Conservation (phyloP, 2,888 invertebrate species). For the Dynastes maya region DNA sequence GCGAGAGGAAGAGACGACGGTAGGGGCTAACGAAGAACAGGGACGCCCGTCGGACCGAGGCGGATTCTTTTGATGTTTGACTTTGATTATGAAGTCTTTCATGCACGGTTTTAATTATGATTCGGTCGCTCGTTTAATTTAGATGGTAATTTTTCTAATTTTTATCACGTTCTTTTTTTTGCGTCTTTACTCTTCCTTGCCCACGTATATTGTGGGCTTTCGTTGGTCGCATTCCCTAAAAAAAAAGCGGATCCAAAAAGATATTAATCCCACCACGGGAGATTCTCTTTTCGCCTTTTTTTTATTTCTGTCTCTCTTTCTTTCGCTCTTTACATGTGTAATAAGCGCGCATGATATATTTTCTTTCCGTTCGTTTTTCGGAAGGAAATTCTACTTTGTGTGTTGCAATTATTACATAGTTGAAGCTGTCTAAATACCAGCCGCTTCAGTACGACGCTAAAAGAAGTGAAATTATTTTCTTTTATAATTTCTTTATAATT, state of each 20-base stretch:
- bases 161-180: constrained; percentile 49
- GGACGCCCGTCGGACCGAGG: not conserved
- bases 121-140: constrained; percentile 53
- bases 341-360: not conserved
- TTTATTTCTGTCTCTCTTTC: no score
- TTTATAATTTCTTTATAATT: no score
- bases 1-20: not conserved
- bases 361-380: constrained; percentile 10
- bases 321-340: not conserved
- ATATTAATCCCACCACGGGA: not conserved
- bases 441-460: no score
- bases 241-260: constrained; percentile 31
- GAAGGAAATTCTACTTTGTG: not conserved
- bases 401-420: not conserved
- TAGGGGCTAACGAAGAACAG: not conserved
- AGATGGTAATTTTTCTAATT: constrained; percentile 55
- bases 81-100: constrained; percentile 52
- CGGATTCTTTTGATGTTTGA: constrained; percentile 55
- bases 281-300: not conserved
- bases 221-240: not conserved
- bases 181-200: constrained; percentile 13
- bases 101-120: constrained; percentile 54
- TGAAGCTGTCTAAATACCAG: not conserved
- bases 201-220: not conserved
- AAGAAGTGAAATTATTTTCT: no score